Conservation (phyloP, 2,888 invertebrate genomes). For the Eledone cirrhosa region DNA sequence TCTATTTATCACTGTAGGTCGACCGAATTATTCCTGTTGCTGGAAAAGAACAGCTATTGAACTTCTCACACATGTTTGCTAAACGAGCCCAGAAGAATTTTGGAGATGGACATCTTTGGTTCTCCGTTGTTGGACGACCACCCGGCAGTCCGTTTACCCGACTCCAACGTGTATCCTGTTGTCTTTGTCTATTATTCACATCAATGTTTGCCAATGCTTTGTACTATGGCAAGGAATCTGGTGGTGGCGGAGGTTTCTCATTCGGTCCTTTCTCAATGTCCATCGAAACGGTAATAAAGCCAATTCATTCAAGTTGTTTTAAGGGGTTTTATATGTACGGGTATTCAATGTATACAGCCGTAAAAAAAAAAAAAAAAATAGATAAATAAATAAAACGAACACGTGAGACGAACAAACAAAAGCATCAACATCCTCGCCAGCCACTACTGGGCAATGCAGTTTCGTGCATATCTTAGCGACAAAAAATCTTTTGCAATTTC, state of each 20-base stretch:
- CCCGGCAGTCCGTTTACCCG: constrained; percentile 69
- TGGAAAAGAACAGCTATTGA: constrained; percentile 66
- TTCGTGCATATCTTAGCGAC: no score
- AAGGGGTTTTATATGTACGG: no score
- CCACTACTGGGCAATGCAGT: no score
- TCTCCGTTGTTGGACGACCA: constrained; percentile 69
- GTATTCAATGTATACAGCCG: no score
- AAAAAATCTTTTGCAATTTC: no score
- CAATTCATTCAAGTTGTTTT: no score
- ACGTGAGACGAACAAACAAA: no score
- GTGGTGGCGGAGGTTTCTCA: constrained; percentile 54
- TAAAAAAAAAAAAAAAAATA: no score
- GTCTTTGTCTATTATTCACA: constrained; percentile 68
- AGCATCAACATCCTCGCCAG: no score
- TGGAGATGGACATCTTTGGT: constrained; percentile 70
- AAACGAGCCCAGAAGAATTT: constrained; percentile 66
- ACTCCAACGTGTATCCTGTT: constrained; percentile 68
- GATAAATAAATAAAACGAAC: no score
- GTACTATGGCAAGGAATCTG: constrained; percentile 66
- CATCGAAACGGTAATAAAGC: constrained; percentile 65
- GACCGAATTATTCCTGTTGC: constrained; percentile 69
- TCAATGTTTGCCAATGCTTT: constrained; percentile 71
- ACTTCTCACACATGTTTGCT: constrained; percentile 68
- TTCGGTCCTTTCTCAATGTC: constrained; percentile 69
- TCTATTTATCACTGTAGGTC: constrained; percentile 58